Base-by-base conservation (phyloP, 2,888 invertebrate species). In the Amphipoea lucens region DNA sequence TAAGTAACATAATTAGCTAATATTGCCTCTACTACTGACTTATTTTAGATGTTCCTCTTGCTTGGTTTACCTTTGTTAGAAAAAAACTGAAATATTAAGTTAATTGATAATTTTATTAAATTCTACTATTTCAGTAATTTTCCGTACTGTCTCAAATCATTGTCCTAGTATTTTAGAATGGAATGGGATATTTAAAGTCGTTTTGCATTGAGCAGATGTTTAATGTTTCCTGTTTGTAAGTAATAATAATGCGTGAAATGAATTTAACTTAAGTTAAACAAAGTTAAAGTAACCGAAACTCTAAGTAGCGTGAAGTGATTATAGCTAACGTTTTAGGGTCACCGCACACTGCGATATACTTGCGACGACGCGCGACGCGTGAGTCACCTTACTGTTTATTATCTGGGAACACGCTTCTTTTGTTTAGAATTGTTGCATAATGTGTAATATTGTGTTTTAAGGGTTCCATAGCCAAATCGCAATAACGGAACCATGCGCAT, bases 381-480 rank as follows among this genome's bases (percentile, higher is more conserved):
- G 23, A 7, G 20, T 12, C n/a, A 67, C 51, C 6, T 69, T 69
- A 36, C 75, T 78, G 29, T 69, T 29, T 78, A 51, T 40, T 40
- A 45, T 57, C 40, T 69, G 11, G 5, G 4, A 45, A 78, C 12
- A 69, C 54, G 36, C 17, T 72, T n/a, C 6, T 57, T 76, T 73
- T 70, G 45, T 70, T 75, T 75, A 5, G 29, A 45, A 57, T 54
- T 42, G 20, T 69, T 42, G 14, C 5, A 23, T 14, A 14, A 54
- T 54, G n/a, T 54, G 51, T 74, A 73, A 48, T 66, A 65, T 74
- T 67, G 20, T 29, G 45, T 29, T 6, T 29, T 20, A 20, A 12
- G 20, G 4, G 11, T 48, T 29, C 11, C 9, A 11, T 29, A 20
- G 29, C 11, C 20, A 68, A n/a, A 17, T n/a, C 2, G 12, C 60